These are phyloP conservation scores for Phocides pigmalion DNA, from an alignment of 1,140 invertebrate species.

Conservation along the genomic window DNA sequence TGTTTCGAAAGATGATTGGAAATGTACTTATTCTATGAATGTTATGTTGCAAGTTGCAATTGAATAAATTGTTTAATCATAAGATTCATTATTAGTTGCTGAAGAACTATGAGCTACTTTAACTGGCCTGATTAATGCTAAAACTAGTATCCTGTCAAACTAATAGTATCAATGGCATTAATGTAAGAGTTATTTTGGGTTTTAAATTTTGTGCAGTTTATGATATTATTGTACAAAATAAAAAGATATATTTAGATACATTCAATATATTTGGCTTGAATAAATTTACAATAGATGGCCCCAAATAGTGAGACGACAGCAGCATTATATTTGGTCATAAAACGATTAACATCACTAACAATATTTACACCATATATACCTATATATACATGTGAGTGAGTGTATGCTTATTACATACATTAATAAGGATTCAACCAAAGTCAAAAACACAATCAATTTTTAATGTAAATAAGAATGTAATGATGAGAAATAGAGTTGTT, in stretches of 20 bases:
- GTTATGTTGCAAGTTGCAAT: too few species aligned
- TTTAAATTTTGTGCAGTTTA: too few species aligned
- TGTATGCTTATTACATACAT: not conserved
- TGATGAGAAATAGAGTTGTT: not conserved
- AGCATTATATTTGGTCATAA: constrained; percentile 18
- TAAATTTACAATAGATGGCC: constrained; percentile 47
- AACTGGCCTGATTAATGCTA: too few species aligned
- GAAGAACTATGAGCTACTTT: too few species aligned
- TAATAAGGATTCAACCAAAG: not conserved
- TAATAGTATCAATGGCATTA: too few species aligned
- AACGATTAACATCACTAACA: constrained; percentile 8
- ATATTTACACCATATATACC: constrained; percentile 19
- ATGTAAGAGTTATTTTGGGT: too few species aligned
- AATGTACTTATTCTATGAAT: too few species aligned
- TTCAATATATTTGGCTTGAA: constrained; percentile 54
- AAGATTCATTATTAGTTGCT: too few species aligned
- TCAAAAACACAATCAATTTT: not conserved
- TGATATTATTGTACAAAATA: not conserved
- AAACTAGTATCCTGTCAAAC: too few species aligned
- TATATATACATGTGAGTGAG: not conserved
- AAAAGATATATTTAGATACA: constrained; percentile 1
- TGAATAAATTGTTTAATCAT: too few species aligned
- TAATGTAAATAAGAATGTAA: not conserved
- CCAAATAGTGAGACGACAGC: constrained; percentile 36
- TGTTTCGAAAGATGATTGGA: too few species aligned